Base-by-base conservation (phyloP, 2,797 vertebrate genomes). In the Anabacerthia variegaticeps region DNA sequence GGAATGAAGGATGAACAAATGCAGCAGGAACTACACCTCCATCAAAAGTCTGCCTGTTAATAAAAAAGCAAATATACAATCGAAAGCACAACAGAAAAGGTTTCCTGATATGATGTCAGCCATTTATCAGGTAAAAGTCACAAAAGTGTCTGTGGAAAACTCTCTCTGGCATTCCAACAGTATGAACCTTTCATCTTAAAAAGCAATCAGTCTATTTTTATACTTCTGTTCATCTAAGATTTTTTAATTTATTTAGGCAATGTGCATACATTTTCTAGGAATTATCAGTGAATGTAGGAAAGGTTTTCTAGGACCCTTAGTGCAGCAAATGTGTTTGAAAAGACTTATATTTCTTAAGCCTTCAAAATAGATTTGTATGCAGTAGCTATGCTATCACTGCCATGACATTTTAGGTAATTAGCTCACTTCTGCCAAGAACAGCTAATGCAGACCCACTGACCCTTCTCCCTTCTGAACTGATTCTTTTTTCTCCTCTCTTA, bases 151-250 rank as follows among this genome's bases (percentile, higher is more conserved):
- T 89, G 39, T 14, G 30, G 78, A 94, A 92, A 95, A 91, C 77
- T 93, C 85, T 78, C 75, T 95, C 80, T 94, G 58, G 52, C 92
- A 66, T 78, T 93, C 87, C 89, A 89, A 26, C 75, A 32, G 23
- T 83, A 93, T n/a, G 49, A 79, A 56, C 67, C 88, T 48, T 66
- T 27, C 63, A 92, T 90, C 92, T 96, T 96, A 96, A 95, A 96
- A 95, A 95, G 59, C 61, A 79, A 96, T 94, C 85, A 88, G 54
- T 84, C 56, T 92, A 84, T 82, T 95, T 96, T 95, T 91, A 93
- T 82, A 85, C 72, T 84, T 86, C 66, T 89, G 56, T 74, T 96
- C 51, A 4, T 89, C 79, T 88, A 77, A 85, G 87, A 68, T 21
- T 69, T 86, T 93, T 95, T 37, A 32, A 80, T 95, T 92, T 95